Evolutionary conservation across 1,140 invertebrate genomes (phyloP).

Genomic region (Potamilus streckersoni): DNA sequence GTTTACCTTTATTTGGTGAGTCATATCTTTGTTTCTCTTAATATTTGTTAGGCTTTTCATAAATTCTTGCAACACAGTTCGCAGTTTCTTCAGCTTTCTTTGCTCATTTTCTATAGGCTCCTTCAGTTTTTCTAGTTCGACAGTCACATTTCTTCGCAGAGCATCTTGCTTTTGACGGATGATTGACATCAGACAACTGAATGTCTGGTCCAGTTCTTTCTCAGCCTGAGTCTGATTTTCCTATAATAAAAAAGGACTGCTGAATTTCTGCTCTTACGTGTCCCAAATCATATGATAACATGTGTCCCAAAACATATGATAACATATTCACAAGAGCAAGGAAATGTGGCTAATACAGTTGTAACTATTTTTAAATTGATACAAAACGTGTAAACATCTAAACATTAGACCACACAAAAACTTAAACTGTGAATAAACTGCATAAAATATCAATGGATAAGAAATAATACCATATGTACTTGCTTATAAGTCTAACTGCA

Average conservation of each 20-base stretch:
- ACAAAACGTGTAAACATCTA: no score
- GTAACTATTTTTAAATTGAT: no score
- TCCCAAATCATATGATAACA: no score
- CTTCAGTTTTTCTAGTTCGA: background rate
- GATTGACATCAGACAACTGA: slow-evolving; percentile 2
- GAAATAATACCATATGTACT: no score
- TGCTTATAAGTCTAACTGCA: no score
- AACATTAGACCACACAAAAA: no score
- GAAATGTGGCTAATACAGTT: no score
- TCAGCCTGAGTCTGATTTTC: background rate
- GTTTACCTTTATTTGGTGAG: slow-evolving; percentile 8
- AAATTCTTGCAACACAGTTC: slow-evolving; percentile 4
- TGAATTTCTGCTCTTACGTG: no score
- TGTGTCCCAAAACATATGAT: no score
- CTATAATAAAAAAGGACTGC: background rate
- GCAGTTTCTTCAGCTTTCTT: slow-evolving; percentile 2
- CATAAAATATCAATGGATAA: no score
- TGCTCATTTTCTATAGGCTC: slow-evolving; percentile 10
- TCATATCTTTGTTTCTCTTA: slow-evolving; percentile 8
- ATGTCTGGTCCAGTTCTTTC: slow-evolving; percentile 1
- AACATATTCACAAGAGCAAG: no score
- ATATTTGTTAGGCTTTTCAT: slow-evolving; percentile 16
- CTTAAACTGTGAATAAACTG: no score
- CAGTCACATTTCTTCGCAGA: background rate
- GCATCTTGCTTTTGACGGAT: slow-evolving; percentile 13